Base-by-base conservation (phyloP, 1,140 invertebrate genomes). In the Anoplophora glabripennis region DNA sequence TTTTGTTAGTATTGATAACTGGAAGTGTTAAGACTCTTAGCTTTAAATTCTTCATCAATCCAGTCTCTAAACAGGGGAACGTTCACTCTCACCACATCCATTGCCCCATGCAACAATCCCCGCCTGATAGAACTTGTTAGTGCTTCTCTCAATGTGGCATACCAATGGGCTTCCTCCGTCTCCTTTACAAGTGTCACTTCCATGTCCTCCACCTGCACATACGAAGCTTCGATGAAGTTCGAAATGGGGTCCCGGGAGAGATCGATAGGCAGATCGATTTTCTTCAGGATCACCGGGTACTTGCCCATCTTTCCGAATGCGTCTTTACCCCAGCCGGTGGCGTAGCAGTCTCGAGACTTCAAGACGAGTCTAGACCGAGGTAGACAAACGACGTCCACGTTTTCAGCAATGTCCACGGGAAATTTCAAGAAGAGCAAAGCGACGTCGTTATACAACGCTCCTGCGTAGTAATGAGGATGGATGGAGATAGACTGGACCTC, bases 271-370 rank as follows among this genome's bases (percentile, higher is more conserved):
- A 89, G 64, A 17, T 86, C 81, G 12, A 87, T 79, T 72, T 79
- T 85, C 67, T 89, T 89, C 71, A 89, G 66, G 10, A 89, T 85
- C n/a, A 81, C 82, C 62, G 88, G 86, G 63, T 87, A 89, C 10
- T 78, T 77, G 4, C 76, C 79, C 48, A 69, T 57, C 18, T 65
- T 66, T 14, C 66, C 69, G 61, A 85, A 87, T 7, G 79, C 77
- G 66, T 84, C 82, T 65, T 81, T 84, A n/a, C 83, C 83, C 83
- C 83, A 85, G 15, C 83, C 83, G 44, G 76, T 83, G 7, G 80
- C 81, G 56, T 77, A 78, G 68, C 84, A 85, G 10, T 70, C 59
- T 7, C 11, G 18, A 1, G 61, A 56, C 14, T 78, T 84, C 79
- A 76, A 72, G 2, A 66, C 55, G 12, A 64, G n/a, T 44, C 70